Evolutionary conservation across 1,140 invertebrate species (phyloP).

Genomic region (Paracyclopina nana): DNA sequence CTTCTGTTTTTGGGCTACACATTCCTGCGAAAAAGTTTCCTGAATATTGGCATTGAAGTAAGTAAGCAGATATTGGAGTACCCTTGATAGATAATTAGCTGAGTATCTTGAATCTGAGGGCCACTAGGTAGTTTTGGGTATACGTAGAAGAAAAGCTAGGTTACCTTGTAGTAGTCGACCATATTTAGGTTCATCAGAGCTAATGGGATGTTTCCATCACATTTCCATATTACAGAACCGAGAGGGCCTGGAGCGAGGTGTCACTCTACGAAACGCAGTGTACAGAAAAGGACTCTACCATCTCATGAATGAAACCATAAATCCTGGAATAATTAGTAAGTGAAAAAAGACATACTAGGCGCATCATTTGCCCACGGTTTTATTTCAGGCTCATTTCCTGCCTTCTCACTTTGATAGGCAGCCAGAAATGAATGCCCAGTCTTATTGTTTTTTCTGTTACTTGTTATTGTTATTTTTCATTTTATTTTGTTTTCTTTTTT

Average conservation of each 20-base stretch:
- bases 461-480: conserved; percentile 8
- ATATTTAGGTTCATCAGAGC: no score
- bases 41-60: no score
- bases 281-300: conserved; percentile 11
- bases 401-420: neutral
- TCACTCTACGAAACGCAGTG: conserved; percentile 1
- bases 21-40: no score
- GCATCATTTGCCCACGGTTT: neutral
- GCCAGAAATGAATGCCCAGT: no score
- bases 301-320: conserved; percentile 15
- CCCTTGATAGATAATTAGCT: no score
- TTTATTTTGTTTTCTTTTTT: conserved; percentile 2
- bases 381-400: neutral
- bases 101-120: no score
- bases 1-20: no score
- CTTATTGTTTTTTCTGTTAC: conserved; percentile 4
- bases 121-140: no score
- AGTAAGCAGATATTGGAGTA: no score
- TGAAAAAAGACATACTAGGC: neutral
- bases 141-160: no score
- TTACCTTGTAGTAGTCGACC: no score
- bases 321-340: conserved; percentile 10
- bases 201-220: no score
- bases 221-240: conserved; percentile 10
- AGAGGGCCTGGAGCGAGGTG: neutral